phyloP scores from a whole-genome alignment of 2,888 invertebrate species.

The Julus scanicus region DNA sequence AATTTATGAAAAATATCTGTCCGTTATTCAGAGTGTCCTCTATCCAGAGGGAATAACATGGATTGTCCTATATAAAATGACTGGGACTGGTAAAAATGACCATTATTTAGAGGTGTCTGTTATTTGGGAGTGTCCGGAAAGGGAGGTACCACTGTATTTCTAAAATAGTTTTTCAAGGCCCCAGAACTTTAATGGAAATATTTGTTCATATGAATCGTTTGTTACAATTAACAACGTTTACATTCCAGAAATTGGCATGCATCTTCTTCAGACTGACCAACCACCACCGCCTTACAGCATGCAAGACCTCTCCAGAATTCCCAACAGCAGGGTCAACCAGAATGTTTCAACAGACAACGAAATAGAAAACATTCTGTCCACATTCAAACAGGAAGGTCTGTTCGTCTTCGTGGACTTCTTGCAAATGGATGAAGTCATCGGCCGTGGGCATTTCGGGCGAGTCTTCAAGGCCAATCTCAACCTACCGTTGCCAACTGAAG shows the following conservation, averaged over 20 bases:
- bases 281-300: neutral
- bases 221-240: neutral
- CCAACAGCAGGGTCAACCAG: neutral
- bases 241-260: neutral
- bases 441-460: slow-evolving; percentile 67
- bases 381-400: slow-evolving; percentile 64
- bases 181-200: too few relatives aligned
- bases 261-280: neutral
- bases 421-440: slow-evolving; percentile 65
- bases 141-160: too few relatives aligned
- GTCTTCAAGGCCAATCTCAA: slow-evolving; percentile 65
- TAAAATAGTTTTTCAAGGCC: too few relatives aligned
- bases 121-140: too few relatives aligned
- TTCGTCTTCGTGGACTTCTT: slow-evolving; percentile 65
- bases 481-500: slow-evolving; percentile 62
- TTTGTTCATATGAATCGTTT: too few relatives aligned
- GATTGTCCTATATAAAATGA: too few relatives aligned
- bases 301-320: neutral
- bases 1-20: too few relatives aligned
- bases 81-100: too few relatives aligned
- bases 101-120: too few relatives aligned
- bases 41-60: too few relatives aligned
- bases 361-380: neutral
- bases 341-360: neutral
- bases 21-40: too few relatives aligned